Evolutionary conservation across 30 jellyfish, hydroid and myxozoan species (phyloP).

Genomic region (Aurelia sp.): DNA sequence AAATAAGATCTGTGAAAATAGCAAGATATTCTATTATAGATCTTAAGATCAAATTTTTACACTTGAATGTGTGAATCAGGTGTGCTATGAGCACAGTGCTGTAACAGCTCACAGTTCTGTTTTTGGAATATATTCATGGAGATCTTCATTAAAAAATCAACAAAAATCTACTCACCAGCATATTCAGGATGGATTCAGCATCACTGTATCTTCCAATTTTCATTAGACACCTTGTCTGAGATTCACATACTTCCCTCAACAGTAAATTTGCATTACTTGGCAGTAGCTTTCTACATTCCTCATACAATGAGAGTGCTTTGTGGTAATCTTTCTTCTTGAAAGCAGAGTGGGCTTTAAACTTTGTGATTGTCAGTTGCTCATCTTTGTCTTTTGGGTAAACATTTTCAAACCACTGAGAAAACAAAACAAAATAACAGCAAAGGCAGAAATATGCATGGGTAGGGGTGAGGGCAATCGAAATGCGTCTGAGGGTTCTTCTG

Average conservation of each 20-base stretch:
- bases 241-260: slow-evolving; percentile 44
- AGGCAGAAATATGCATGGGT: no score
- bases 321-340: slow-evolving; percentile 23
- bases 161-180: slow-evolving; percentile 14
- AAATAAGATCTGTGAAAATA: no score
- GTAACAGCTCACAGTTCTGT: no score
- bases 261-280: slow-evolving; percentile 59
- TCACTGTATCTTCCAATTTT: slow-evolving; percentile 25
- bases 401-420: slow-evolving; percentile 47
- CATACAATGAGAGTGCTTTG: slow-evolving; percentile 11
- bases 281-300: slow-evolving; percentile 23
- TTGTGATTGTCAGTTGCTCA: slow-evolving; percentile 35
- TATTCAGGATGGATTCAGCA: slow-evolving; percentile 5
- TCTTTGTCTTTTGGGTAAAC: slow-evolving; percentile 24
- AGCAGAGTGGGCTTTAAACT: slow-evolving; percentile 50
- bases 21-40: no score
- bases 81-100: no score
- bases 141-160: background rate
- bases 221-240: slow-evolving; percentile 37
- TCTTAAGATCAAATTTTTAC: no score
- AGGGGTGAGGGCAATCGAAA: no score
- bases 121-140: no score
- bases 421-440: background rate
- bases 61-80: no score
- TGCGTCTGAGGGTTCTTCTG: no score